phyloP scores from a whole-genome alignment of 2,113 vertebrate species.

The Piaya cayana region DNA sequence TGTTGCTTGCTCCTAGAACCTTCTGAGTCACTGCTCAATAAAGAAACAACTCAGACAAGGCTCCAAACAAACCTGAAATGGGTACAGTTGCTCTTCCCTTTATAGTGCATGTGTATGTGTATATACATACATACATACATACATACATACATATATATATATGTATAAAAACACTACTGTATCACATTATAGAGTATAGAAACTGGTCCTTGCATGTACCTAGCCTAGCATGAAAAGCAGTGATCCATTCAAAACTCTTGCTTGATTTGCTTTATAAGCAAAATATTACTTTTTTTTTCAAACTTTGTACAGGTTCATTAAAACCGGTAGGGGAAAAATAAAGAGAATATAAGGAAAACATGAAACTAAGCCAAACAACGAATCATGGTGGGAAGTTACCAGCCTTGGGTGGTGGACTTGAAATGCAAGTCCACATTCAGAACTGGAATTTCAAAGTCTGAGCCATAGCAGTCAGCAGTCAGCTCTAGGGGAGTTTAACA shows the following conservation, averaged over 20 bases:
- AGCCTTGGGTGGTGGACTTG: background rate
- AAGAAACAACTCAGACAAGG: background rate
- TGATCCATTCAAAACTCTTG: background rate
- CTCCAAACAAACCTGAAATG: background rate
- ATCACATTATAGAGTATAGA: background rate
- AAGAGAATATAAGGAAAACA: background rate
- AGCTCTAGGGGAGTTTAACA: background rate
- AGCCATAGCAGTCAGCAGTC: background rate
- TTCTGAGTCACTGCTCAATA: background rate
- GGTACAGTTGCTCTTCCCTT: background rate
- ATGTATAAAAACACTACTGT: background rate
- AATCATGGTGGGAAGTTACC: background rate
- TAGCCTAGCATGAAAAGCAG: background rate
- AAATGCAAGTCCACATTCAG: background rate
- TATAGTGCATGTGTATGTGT: background rate
- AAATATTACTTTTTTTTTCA: background rate
- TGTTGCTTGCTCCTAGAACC: background rate
- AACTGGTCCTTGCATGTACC: background rate
- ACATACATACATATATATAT: no score
- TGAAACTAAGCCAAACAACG: background rate
- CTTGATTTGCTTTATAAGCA: background rate
- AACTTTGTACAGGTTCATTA: background rate
- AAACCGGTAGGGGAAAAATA: background rate
- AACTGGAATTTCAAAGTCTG: fast-evolving
- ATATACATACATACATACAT: no score